phyloP scores from a whole-genome alignment of 2,113 vertebrate genomes.

The Tupaia tana region DNA sequence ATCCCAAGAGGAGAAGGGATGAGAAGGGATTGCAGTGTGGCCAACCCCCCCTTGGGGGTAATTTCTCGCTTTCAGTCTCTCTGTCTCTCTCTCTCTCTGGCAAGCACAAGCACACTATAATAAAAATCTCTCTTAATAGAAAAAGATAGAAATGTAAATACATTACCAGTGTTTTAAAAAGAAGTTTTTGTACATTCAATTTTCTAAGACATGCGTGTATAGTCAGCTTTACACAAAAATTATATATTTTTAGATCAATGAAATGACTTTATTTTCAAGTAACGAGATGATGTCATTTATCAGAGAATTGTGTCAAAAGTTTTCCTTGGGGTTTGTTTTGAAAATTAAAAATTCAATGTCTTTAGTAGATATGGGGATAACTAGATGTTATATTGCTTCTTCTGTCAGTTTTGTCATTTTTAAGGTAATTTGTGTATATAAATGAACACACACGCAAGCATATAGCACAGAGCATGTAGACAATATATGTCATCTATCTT shows the following conservation, averaged over 20 bases:
- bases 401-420: conserved; percentile 29
- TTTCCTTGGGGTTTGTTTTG: background rate
- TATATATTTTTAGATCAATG: conserved; percentile 19
- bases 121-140: too few species aligned
- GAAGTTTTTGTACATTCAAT: background rate
- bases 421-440: background rate
- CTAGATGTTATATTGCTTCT: background rate
- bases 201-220: conserved; percentile 21
- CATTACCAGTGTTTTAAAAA: conserved; percentile 39
- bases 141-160: background rate
- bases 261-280: conserved; percentile 34
- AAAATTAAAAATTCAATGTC: background rate
- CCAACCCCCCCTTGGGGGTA: too few species aligned
- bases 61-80: too few species aligned
- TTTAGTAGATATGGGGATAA: background rate
- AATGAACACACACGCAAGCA: background rate
- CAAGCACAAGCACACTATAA: too few species aligned
- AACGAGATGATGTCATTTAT: conserved; percentile 28
- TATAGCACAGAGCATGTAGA: background rate
- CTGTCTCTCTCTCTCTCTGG: too few species aligned
- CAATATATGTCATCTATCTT: background rate
- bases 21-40: too few species aligned
- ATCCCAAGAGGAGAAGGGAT: too few species aligned
- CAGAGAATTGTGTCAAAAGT: conserved; percentile 25
- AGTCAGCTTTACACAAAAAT: conserved; percentile 36